Evolutionary conservation across 2,888 invertebrate species (phyloP).

Genomic region (Hofmannophila pseudospretella): DNA sequence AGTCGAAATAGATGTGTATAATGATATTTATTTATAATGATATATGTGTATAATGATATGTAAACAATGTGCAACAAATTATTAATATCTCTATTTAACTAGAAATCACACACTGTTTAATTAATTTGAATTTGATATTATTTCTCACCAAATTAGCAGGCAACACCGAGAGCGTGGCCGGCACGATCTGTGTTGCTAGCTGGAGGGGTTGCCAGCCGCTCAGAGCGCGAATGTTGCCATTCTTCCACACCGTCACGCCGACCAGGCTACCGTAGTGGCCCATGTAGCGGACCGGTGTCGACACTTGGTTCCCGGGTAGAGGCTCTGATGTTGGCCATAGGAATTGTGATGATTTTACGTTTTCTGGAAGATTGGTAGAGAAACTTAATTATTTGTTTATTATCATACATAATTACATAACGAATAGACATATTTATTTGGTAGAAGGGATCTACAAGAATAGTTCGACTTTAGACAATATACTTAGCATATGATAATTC

Average conservation of each 20-base stretch:
- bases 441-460: no score
- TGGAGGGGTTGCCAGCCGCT: constrained; percentile 91
- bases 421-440: no score
- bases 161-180: constrained; percentile 87
- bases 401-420: no score
- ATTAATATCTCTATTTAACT: no score
- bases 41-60: no score
- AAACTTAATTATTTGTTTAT: background rate
- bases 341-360: constrained; percentile 83
- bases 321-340: constrained; percentile 81
- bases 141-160: constrained; percentile 77
- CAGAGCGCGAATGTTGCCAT: constrained; percentile 72
- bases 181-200: constrained; percentile 93
- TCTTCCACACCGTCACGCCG: constrained; percentile 81
- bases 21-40: no score
- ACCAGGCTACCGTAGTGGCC: constrained; percentile 84
- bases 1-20: no score
- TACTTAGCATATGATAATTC: no score
- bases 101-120: no score
- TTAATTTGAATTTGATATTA: no score
- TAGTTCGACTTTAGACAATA: no score
- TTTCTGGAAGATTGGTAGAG: constrained; percentile 84
- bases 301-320: constrained; percentile 77
- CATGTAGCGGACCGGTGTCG: constrained; percentile 81
- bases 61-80: no score